These are phyloP conservation scores for Oncorhynchus mykiss DNA, from an alignment of 2,113 vertebrate genomes.

Conservation along the genomic window DNA sequence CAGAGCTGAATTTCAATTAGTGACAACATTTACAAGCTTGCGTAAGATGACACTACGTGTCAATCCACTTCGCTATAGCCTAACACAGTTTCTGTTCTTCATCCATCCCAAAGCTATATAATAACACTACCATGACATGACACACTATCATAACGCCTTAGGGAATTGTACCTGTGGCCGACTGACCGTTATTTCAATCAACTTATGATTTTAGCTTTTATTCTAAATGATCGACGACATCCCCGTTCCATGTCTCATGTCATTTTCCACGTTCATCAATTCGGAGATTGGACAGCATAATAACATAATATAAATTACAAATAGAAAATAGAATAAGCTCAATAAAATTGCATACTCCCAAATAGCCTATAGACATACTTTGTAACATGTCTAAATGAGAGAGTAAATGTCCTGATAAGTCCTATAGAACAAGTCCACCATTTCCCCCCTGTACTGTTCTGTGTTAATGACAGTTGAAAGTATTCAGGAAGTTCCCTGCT, in stretches of 20 bases:
- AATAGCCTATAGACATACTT: no score
- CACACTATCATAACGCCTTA: neutral
- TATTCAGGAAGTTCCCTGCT: conserved; percentile 78
- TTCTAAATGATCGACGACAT: neutral
- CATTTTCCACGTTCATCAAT: neutral
- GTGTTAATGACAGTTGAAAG: conserved; percentile 66
- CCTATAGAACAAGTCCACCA: no score
- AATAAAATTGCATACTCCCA: no score
- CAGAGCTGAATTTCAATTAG: neutral
- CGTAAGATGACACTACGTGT: no score
- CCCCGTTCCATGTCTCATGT: neutral
- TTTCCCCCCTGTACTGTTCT: neutral
- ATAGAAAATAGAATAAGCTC: no score
- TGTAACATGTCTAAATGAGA: no score
- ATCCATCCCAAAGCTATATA: no score
- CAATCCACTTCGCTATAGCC: no score
- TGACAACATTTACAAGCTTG: neutral
- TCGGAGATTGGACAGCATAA: neutral
- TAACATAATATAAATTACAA: no score
- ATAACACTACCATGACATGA: neutral
- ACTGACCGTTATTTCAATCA: neutral
- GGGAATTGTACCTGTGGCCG: neutral
- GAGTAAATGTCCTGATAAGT: no score
- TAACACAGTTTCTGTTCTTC: no score
- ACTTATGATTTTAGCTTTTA: neutral